Conservation (phyloP, 2,797 vertebrate genomes). For the Brachyalestes nurse region DNA sequence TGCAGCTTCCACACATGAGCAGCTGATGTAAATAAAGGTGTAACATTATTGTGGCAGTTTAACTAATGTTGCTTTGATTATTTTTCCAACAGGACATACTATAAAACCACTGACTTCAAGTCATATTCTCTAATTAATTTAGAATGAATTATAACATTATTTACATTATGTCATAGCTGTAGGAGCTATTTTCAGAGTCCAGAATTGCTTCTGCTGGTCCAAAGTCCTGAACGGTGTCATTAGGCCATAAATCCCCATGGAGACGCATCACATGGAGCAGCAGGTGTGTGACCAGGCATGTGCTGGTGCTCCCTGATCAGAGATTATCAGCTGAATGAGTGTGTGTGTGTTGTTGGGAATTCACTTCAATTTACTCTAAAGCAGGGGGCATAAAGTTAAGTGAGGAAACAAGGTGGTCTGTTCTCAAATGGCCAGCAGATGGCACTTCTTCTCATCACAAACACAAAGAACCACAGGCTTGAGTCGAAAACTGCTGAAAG, state of each 20-base stretch:
- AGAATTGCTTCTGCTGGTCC: constrained; percentile 29
- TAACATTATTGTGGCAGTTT: background rate
- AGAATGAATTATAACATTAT: background rate
- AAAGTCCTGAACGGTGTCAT: constrained; percentile 63
- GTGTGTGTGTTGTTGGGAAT: background rate
- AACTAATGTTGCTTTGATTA: background rate
- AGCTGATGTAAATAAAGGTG: background rate
- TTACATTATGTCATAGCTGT: background rate
- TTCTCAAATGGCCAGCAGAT: background rate
- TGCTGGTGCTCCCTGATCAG: constrained; percentile 28
- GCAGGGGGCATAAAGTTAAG: background rate
- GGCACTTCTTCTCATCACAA: background rate
- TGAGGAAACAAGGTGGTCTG: background rate
- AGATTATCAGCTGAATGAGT: background rate
- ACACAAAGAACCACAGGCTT: background rate
- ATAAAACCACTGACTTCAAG: background rate
- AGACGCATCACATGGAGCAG: constrained; percentile 62
- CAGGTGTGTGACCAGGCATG: background rate
- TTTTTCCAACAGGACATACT: background rate
- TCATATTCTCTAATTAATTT: background rate
- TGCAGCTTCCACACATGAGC: background rate
- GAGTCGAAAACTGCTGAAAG: background rate
- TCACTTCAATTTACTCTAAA: background rate
- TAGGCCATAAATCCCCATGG: constrained; percentile 63
- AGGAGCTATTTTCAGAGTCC: constrained; percentile 11